Evolutionary conservation across 2,888 invertebrate species (phyloP).

Genomic region (Pseudanteris insignis): DNA sequence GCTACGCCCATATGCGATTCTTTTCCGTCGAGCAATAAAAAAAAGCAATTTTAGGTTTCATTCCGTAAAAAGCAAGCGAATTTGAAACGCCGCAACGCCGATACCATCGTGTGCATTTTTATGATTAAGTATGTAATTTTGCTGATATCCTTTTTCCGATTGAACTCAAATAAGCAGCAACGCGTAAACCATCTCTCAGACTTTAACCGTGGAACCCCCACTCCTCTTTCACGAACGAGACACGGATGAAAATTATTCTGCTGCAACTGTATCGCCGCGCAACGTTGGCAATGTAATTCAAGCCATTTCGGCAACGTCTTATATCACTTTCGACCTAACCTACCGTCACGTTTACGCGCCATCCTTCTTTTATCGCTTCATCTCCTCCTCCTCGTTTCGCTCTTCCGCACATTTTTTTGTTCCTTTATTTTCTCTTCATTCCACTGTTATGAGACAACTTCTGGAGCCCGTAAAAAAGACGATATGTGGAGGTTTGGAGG

Average conservation of each 20-base stretch:
- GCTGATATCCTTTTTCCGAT: constrained; percentile 36
- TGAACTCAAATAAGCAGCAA: constrained; percentile 28
- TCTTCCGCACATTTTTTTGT: background rate
- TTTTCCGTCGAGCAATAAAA: background rate
- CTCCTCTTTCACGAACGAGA: too few species aligned
- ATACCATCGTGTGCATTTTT: constrained; percentile 17
- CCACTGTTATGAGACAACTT: too few species aligned
- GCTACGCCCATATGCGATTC: constrained; percentile 1
- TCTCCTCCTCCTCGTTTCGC: background rate
- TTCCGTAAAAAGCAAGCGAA: constrained; percentile 29
- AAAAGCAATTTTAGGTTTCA: constrained; percentile 7
- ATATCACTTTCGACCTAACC: constrained; percentile 41
- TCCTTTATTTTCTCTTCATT: too few species aligned
- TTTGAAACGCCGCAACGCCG: constrained; percentile 15
- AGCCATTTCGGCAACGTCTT: constrained; percentile 36
- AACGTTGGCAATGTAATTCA: constrained; percentile 43
- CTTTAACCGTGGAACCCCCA: too few species aligned
- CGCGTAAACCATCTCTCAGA: constrained; percentile 15
- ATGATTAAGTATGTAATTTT: constrained; percentile 40
- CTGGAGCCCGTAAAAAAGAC: constrained; percentile 12
- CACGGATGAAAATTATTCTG: constrained; percentile 36
- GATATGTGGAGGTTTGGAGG: too few species aligned
- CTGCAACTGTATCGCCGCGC: constrained; percentile 32
- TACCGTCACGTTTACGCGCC: constrained; percentile 35
- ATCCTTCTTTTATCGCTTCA: constrained; percentile 33